A percentile compares a stretch with the other conserved stretches of the same genome.
These are phyloP conservation scores for Dreissena polymorpha DNA, from an alignment of 1,140 invertebrate genomes.

Conservation along the genomic window DNA sequence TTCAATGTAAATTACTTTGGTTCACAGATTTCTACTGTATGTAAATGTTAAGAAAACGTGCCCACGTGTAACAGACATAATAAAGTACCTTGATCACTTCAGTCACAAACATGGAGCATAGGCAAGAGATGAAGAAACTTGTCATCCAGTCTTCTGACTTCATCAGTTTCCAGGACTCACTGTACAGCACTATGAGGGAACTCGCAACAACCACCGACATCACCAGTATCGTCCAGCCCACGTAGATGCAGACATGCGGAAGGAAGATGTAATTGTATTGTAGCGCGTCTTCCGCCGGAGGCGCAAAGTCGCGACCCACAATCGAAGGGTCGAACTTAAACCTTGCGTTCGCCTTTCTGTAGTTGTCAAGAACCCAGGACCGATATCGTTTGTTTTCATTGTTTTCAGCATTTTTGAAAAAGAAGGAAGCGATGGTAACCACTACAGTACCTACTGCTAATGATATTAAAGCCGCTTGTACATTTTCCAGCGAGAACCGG, in stretches of 20 bases:
- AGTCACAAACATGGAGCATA: conserved; percentile 64
- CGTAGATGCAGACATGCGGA: conserved; percentile 65
- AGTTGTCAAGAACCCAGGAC: neutral
- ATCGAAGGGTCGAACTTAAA: conserved; percentile 30
- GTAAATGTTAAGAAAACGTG: no score
- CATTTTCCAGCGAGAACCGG: conserved; percentile 54
- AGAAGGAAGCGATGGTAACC: conserved; percentile 49
- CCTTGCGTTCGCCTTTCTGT: conserved; percentile 38
- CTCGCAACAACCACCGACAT: conserved; percentile 48
- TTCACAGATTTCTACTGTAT: no score
- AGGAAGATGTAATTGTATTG: conserved; percentile 55
- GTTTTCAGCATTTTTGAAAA: conserved; percentile 50
- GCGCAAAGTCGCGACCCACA: neutral
- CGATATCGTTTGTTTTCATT: neutral
- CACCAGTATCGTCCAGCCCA: conserved; percentile 66
- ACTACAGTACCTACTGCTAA: conserved; percentile 47
- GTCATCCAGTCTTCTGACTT: conserved; percentile 70
- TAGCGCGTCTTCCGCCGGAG: conserved; percentile 24
- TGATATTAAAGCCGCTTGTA: conserved; percentile 50
- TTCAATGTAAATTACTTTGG: no score
- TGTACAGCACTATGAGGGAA: conserved; percentile 66
- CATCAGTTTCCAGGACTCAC: conserved; percentile 65
- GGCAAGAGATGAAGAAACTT: conserved; percentile 64
- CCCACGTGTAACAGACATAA: no score
- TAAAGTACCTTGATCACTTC: conserved; percentile 70